phyloP scores from a whole-genome alignment of 1,140 invertebrate species.

The Drusus annulatus region DNA sequence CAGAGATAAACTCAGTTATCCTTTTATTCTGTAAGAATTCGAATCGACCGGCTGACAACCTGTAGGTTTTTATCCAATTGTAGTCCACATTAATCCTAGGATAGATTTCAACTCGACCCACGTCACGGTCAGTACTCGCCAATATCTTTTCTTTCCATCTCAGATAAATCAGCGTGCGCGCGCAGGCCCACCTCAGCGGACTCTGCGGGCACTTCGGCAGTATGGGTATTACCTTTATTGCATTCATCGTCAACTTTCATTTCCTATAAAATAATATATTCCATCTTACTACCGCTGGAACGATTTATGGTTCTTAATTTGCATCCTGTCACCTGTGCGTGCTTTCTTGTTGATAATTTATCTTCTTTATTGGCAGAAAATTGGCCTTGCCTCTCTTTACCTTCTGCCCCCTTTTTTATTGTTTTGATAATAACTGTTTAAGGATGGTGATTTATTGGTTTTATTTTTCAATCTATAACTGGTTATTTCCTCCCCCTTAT shows the following conservation, averaged over 20 bases:
- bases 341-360: slow-evolving; percentile 15
- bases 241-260: slow-evolving; percentile 19
- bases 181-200: background rate
- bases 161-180: background rate
- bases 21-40: background rate
- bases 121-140: background rate
- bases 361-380: slow-evolving; percentile 11
- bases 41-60: background rate
- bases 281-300: slow-evolving; percentile 33
- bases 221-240: slow-evolving; percentile 16
- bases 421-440: background rate
- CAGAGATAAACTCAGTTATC: background rate
- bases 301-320: slow-evolving; percentile 38
- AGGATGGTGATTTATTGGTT: background rate
- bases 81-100: slow-evolving; percentile 10
- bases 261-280: slow-evolving; percentile 9
- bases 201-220: background rate
- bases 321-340: slow-evolving; percentile 27
- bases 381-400: background rate
- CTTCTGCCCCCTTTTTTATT: background rate
- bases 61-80: slow-evolving; percentile 28
- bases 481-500: background rate
- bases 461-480: background rate
- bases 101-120: slow-evolving; percentile 21
- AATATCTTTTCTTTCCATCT: slow-evolving; percentile 9